Percentiles rank a stretch among this genome's conserved stretches.
Conservation (phyloP, 2,797 vertebrate genomes). For the Myiotriccus ornatus region DNA sequence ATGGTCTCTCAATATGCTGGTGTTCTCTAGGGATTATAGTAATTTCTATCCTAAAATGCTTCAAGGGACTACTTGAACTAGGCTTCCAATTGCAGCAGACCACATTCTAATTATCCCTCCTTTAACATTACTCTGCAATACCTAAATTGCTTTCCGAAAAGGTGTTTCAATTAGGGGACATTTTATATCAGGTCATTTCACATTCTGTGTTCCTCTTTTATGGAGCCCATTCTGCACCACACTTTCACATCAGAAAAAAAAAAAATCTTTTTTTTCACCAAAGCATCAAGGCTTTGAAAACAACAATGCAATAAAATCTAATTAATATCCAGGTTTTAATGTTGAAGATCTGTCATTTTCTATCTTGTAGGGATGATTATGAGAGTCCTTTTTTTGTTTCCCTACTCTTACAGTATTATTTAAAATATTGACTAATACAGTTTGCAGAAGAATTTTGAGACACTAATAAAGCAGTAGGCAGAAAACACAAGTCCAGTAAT, state of each 20-base stretch:
- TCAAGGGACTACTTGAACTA: conserved; percentile 37
- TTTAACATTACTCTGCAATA: conserved; percentile 24
- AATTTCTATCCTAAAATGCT: background rate
- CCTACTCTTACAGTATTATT: background rate
- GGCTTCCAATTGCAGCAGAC: conserved; percentile 13
- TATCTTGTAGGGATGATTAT: background rate
- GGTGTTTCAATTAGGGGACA: conserved; percentile 42
- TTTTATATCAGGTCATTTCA: conserved; percentile 25
- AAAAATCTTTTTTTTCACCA: background rate
- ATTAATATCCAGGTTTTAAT: conserved; percentile 22
- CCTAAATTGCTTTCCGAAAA: conserved; percentile 48
- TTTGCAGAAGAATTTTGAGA: background rate
- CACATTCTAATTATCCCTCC: conserved; percentile 41
- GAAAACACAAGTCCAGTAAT: background rate
- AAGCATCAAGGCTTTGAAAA: conserved; percentile 10
- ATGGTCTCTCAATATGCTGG: background rate
- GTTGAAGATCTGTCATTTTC: background rate
- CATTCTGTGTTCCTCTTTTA: background rate
- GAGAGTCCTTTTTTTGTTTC: background rate
- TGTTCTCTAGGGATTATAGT: background rate
- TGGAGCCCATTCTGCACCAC: background rate
- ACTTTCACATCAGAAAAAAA: background rate
- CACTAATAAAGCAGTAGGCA: background rate
- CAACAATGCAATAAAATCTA: conserved; percentile 26
- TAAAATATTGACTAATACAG: background rate